Base-by-base conservation (phyloP, 2,888 invertebrate species). In the Drosophila anomelani region DNA sequence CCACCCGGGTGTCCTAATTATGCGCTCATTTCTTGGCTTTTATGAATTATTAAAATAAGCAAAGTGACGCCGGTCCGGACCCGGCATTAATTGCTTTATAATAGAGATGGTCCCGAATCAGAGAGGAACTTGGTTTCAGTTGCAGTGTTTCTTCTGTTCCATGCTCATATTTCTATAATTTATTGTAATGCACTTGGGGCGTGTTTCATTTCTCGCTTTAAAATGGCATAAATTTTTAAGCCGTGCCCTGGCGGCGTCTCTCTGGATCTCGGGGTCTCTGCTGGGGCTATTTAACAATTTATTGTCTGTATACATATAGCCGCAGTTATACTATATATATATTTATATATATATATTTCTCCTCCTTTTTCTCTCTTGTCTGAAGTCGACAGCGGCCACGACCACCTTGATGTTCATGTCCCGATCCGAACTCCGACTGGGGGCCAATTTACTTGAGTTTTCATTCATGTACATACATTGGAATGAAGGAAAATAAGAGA, bases 191-290 rank as follows among this genome's bases (percentile, higher is more conserved):
- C 85, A 82, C 78, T 76, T 82, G 83, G 81, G 85, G 89, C 85
- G 89, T 87, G 88, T 89, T 85, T 81, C 80, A 89, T 89, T 89
- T 87, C 86, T 85, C 86, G 86, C 86, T 87, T 87, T 87, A 89
- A 87, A 87, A 88, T 78, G 84, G 89, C 88, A 87, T 87, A 87
- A 89, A 89, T 89, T 89, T 82, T 63, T 73, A 54, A 54, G 78
- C 71, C 80, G 67, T 74, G 69, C 68, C 80, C 58, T 64, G 62
- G 57, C 59, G 29, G 47, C 17, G 46, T 36, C 63, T 64, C 67
- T 23, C 68, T 38, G 44, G 51, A 53, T 76, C 41, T 10, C 12
- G 26, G 20, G 38, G 15, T 46, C 46, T 68, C 72, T 46, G 61
- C 39, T 51, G 51, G 20, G 73, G 73, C 62, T 61, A 72, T 70